These are phyloP conservation scores for Nasonia vitripennis DNA, from an alignment of 1,140 invertebrate genomes.

Conservation along the genomic window DNA sequence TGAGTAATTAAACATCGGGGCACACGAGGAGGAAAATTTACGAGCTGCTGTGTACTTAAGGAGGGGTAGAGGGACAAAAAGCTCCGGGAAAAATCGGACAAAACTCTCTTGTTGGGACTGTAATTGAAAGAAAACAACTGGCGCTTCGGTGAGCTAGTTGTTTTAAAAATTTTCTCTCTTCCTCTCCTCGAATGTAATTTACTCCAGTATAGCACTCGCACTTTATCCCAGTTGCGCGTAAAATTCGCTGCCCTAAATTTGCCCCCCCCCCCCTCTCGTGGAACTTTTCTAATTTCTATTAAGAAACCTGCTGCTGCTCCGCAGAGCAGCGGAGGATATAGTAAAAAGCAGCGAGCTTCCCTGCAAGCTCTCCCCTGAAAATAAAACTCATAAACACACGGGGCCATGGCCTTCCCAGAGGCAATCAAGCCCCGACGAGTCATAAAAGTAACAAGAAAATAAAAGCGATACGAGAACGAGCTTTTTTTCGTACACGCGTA, in stretches of 20 bases:
- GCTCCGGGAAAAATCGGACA: not conserved
- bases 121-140: not conserved
- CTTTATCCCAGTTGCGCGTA: not conserved
- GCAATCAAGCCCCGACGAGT: conserved; percentile 48
- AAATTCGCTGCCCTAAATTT: not conserved
- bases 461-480: conserved; percentile 45
- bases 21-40: conserved; percentile 5
- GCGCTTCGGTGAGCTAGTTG: not conserved
- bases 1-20: conserved; percentile 45
- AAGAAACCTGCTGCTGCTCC: not conserved
- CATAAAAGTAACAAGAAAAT: conserved; percentile 54
- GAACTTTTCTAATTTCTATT: conserved; percentile 31
- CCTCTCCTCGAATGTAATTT: not conserved
- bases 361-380: not conserved
- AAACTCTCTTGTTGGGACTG: not conserved
- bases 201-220: not conserved
- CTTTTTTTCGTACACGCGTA: conserved; percentile 9
- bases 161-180: not conserved
- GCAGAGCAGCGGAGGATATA: not conserved
- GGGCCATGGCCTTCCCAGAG: conserved; percentile 32
- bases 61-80: not conserved
- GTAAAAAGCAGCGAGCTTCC: not conserved
- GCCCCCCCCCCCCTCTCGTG: not conserved
- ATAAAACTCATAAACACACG: conserved; percentile 50
- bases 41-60: not conserved